These are phyloP conservation scores for Stenolophus ochropezus DNA, from an alignment of 2,888 invertebrate species.

Conservation along the genomic window DNA sequence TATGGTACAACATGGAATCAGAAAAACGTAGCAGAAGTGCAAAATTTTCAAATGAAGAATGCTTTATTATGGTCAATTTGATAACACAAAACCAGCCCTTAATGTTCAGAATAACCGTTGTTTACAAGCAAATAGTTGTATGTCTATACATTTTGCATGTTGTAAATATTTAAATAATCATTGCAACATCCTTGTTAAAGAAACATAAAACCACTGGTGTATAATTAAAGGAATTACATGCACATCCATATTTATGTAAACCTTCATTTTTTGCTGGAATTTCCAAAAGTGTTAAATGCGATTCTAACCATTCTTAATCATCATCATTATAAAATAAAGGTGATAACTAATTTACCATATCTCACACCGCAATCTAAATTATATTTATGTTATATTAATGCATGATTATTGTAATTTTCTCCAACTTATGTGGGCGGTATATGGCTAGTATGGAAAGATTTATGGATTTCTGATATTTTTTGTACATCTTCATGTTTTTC, in stretches of 20 bases:
- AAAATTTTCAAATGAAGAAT: too few species aligned
- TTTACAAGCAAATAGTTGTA: too few species aligned
- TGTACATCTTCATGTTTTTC: not conserved
- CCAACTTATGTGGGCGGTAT: not conserved
- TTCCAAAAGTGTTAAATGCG: not conserved
- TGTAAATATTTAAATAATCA: too few species aligned
- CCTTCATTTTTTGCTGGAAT: not conserved
- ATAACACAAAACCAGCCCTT: too few species aligned
- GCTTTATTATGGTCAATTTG: too few species aligned
- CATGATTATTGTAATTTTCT: not conserved
- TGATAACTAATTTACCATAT: not conserved
- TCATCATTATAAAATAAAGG: not conserved
- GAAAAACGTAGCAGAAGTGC: too few species aligned
- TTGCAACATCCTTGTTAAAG: constrained; percentile 4
- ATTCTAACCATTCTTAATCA: not conserved
- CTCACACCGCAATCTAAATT: not conserved
- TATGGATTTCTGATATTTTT: not conserved
- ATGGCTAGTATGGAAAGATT: not conserved
- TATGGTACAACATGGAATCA: too few species aligned
- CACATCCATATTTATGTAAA: not conserved
- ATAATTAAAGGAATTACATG: not conserved
- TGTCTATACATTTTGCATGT: too few species aligned
- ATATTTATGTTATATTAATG: not conserved
- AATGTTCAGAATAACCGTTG: too few species aligned
- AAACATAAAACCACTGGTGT: not conserved